Conservation (phyloP, 2,113 vertebrate species). For the Calidris pygmaea region DNA sequence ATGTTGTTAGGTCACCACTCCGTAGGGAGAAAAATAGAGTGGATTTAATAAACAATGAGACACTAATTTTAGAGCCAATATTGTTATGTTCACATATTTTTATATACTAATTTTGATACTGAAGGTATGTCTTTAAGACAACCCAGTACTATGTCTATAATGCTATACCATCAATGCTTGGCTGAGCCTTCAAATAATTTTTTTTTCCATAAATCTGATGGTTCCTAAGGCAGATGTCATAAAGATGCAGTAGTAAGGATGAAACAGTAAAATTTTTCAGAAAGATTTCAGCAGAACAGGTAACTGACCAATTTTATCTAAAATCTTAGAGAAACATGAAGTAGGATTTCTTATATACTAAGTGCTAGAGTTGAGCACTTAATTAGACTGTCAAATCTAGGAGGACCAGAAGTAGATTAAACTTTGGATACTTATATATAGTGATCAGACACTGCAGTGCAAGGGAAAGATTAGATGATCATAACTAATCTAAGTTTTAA, state of each 20-base stretch:
- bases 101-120: neutral
- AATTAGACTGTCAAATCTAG: conserved; percentile 61
- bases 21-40: neutral
- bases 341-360: conserved; percentile 17
- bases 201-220: neutral
- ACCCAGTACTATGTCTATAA: rapidly evolving
- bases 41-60: neutral
- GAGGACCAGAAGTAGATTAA: conserved; percentile 61
- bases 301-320: conserved; percentile 24
- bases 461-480: conserved; percentile 55
- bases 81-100: neutral
- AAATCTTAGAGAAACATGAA: conserved; percentile 30
- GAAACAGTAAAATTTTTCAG: neutral
- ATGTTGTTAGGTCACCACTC: neutral
- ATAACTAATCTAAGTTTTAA: conserved; percentile 65
- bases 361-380: conserved; percentile 41
- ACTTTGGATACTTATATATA: conserved; percentile 24
- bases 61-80: neutral
- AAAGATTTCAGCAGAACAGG: neutral
- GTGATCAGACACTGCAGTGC: conserved; percentile 31
- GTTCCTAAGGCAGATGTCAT: neutral
- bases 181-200: neutral
- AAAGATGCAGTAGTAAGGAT: neutral
- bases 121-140: neutral
- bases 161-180: neutral